phyloP scores from a whole-genome alignment of 1,140 invertebrate genomes.

The Cydia fagiglandana region DNA sequence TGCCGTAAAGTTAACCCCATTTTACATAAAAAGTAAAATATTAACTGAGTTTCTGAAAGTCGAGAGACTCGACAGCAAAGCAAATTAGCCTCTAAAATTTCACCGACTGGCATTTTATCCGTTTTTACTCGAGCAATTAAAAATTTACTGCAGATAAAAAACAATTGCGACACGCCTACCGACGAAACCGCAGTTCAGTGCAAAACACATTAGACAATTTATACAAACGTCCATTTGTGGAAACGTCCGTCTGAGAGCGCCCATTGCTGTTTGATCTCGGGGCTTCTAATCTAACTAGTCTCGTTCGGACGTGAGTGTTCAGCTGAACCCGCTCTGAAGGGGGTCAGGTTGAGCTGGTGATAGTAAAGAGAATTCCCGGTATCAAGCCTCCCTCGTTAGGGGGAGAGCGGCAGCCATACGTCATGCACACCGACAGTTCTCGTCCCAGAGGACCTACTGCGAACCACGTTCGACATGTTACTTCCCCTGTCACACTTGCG shows the following conservation, averaged over 20 bases:
- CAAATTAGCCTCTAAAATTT: conserved; percentile 33
- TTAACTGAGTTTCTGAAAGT: conserved; percentile 14
- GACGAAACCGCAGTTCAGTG: conserved; percentile 38
- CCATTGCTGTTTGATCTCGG: conserved; percentile 38
- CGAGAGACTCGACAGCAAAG: conserved; percentile 21
- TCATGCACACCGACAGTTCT: conserved; percentile 37
- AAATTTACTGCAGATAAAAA: conserved; percentile 42
- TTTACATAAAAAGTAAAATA: conserved; percentile 14
- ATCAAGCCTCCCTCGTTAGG: conserved; percentile 39
- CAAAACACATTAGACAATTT: conserved; percentile 37
- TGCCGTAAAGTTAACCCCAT: conserved; percentile 9
- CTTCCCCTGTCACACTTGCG: no score
- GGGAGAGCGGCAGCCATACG: conserved; percentile 38
- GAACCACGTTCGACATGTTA: no score
- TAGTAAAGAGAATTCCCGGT: conserved; percentile 32
- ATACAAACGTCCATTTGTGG: conserved; percentile 40
- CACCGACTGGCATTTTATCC: conserved; percentile 26
- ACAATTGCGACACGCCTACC: conserved; percentile 37
- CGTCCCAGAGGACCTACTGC: conserved; percentile 20
- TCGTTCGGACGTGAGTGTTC: not conserved
- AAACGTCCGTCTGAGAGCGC: conserved; percentile 39
- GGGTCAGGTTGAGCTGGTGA: conserved; percentile 37
- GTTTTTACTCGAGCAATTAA: conserved; percentile 44
- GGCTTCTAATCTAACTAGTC: conserved; percentile 11
- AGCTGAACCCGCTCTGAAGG: not conserved